Evolutionary conservation across 2,113 vertebrate genomes (phyloP), one percentile per base, ranked within the genome.

Genomic region (Balaeniceps rex): DNA sequence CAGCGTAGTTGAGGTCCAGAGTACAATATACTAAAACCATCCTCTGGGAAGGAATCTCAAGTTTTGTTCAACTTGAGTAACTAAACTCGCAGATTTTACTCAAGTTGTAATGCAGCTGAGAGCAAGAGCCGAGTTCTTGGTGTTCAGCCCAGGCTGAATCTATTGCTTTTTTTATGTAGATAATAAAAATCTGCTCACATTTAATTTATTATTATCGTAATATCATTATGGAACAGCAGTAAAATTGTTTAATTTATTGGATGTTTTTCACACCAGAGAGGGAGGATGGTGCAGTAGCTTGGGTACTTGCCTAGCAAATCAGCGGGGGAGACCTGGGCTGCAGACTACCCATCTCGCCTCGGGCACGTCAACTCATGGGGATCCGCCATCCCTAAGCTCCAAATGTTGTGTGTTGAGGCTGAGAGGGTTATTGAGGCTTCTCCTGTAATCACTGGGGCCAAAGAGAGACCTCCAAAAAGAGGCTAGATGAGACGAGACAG

Each of bases 151-250:
- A 85, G 91, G 65, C 83, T 79, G 46, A 94, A 93, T 94, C 93
- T 94, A 94, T 91, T 92, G 76, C 83, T 5, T 33, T 68, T 96
- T 96, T 91, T 19, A 95, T 95, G 95, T 31, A 75, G 78, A 85
- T 83, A 65, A 80, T 97, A 97, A 97, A 97, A 96, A 95, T 63
- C 87, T 96, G 94, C 89, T 95, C 87, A 12, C 78, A 80, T 91
- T 82, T 95, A 94, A 96, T 97, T 97, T 96, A 97, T 97, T 91
- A 96, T 96, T 96, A 96, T 97, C 78, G 96, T 94, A 91, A 97
- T 95, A 96, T 96, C 96, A 94, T 96, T 91, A 96, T 85, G 87
- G 96, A 96, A 91, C 93, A 46, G 94, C 54, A 66, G 51, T 97
- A 89, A 96, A 96, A 83, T n/a, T 3, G 70, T 60, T 86, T 42